Evolutionary conservation across 2,888 invertebrate species (phyloP).

Genomic region (Galeopsomyia nigrocyanea): DNA sequence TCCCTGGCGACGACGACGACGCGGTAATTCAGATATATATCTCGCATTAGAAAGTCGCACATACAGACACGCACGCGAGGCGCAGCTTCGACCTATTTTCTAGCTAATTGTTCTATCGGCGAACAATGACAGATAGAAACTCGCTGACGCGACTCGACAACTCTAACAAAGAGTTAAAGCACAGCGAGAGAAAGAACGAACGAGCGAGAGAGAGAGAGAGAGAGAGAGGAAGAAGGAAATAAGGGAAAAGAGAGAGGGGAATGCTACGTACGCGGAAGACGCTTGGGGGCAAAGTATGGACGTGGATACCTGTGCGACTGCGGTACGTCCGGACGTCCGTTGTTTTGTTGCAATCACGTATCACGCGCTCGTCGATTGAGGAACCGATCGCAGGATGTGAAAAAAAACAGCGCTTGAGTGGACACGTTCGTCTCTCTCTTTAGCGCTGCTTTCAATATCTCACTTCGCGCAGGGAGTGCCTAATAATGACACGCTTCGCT

Average conservation of each 20-base stretch:
- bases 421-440: conserved; percentile 48
- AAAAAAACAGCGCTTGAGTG: conserved; percentile 60
- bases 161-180: conserved; percentile 21
- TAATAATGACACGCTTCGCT: conserved; percentile 15
- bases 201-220: conserved; percentile 45
- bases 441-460: conserved; percentile 4
- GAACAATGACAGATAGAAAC: conserved; percentile 43
- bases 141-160: conserved; percentile 27
- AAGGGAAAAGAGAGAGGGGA: conserved; percentile 45
- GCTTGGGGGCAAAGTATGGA: conserved; percentile 47
- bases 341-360: conserved; percentile 69
- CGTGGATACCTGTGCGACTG: conserved; percentile 68
- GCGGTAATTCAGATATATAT: too few species aligned
- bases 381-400: conserved; percentile 64
- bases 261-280: conserved; percentile 43
- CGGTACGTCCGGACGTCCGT: conserved; percentile 66
- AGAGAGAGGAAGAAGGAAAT: conserved; percentile 40
- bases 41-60: too few species aligned
- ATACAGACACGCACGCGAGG: too few species aligned
- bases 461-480: conserved; percentile 19
- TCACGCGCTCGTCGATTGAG: conserved; percentile 50
- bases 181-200: conserved; percentile 29
- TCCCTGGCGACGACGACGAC: too few species aligned
- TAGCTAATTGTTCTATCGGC: conserved; percentile 38
- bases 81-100: conserved; percentile 38